Conservation (phyloP, 2,888 invertebrate species). For the Girardia tigrina region DNA sequence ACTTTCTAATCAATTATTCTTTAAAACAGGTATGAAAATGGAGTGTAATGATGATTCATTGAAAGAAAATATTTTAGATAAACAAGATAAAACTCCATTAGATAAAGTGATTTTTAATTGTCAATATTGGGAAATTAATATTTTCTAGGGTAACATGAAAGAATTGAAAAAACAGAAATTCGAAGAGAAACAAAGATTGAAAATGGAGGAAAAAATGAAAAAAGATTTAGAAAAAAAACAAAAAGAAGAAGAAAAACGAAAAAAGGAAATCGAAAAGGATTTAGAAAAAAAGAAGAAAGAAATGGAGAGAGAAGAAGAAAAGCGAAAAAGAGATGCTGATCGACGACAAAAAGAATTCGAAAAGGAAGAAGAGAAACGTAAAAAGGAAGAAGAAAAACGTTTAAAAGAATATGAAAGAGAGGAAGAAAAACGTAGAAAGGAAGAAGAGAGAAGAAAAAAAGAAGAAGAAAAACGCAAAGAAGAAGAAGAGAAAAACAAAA, state of each 20-base stretch:
- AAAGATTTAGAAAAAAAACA: background rate
- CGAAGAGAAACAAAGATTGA: background rate
- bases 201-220: background rate
- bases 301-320: background rate
- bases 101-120: background rate
- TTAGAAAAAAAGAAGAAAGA: background rate
- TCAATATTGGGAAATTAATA: background rate
- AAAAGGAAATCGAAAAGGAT: background rate
- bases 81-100: background rate
- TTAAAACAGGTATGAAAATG: no score
- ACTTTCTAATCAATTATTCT: no score
- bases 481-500: conserved; percentile 5
- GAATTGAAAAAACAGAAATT: background rate
- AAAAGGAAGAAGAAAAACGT: background rate
- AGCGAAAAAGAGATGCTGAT: background rate
- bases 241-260: background rate
- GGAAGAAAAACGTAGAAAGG: conserved; percentile 5
- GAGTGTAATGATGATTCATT: no score
- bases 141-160: background rate
- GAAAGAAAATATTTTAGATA: no score
- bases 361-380: background rate
- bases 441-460: background rate
- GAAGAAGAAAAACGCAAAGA: conserved; percentile 1
- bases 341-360: background rate
- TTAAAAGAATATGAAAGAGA: background rate